Conservation (phyloP, 1,140 invertebrate species). For the Cataglyphis hispanica region DNA sequence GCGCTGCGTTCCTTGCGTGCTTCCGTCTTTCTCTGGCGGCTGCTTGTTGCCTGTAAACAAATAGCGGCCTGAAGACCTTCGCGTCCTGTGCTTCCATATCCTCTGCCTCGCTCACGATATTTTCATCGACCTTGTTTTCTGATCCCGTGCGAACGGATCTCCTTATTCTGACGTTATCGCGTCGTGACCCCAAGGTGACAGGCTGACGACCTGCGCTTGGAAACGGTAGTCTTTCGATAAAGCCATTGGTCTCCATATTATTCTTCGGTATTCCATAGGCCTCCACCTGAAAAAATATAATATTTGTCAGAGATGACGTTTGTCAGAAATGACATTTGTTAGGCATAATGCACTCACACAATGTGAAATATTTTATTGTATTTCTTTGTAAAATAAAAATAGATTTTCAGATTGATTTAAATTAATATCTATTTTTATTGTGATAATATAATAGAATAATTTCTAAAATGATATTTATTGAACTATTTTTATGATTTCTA, state of each 20-base stretch:
- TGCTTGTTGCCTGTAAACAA: slow-evolving; percentile 82
- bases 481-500: not conserved
- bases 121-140: not conserved
- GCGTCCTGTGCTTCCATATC: slow-evolving; percentile 77
- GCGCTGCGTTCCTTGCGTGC: slow-evolving; percentile 44
- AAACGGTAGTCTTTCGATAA: slow-evolving; percentile 46
- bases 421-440: not conserved
- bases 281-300: slow-evolving; percentile 50
- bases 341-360: not conserved
- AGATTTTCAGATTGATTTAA: not conserved
- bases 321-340: not conserved
- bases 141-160: slow-evolving; percentile 21
- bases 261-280: slow-evolving; percentile 65
- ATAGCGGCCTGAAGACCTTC: slow-evolving; percentile 82
- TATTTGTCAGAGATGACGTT: not conserved
- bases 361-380: not conserved
- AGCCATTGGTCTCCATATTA: slow-evolving; percentile 45
- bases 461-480: not conserved
- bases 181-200: not conserved
- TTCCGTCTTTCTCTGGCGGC: slow-evolving; percentile 68
- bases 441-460: not conserved
- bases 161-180: slow-evolving; percentile 66
- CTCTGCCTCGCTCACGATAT: not conserved
- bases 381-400: not conserved
- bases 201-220: not conserved